Conservation (phyloP, 1,140 invertebrate genomes). For the Bilobella aurantiaca region DNA sequence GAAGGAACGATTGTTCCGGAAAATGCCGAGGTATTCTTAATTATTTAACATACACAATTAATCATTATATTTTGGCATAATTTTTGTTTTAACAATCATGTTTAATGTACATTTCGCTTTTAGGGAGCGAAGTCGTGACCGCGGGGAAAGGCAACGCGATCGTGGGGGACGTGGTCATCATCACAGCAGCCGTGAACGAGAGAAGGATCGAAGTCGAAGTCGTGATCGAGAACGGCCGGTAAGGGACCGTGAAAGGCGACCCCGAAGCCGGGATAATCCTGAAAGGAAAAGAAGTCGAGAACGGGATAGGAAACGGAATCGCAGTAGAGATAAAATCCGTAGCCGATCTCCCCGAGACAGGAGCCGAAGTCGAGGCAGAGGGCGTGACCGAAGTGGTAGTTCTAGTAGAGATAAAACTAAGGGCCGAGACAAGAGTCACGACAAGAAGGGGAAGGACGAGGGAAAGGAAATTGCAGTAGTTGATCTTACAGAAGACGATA, state of each 20-base stretch:
- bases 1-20: too few species aligned
- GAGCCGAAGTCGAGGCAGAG: neutral
- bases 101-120: too few species aligned
- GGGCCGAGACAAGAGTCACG: neutral
- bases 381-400: neutral
- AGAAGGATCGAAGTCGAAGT: slow-evolving; percentile 9
- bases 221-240: slow-evolving; percentile 1
- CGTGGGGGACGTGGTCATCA: neutral
- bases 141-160: too few species aligned
- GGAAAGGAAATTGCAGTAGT: neutral
- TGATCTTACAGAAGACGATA: slow-evolving; percentile 51
- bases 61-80: too few species aligned
- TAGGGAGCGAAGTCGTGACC: too few species aligned
- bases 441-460: neutral
- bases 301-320: neutral
- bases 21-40: too few species aligned
- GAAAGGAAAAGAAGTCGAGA: slow-evolving; percentile 7
- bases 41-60: too few species aligned
- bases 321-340: neutral
- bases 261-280: neutral
- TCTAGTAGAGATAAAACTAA: neutral
- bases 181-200: neutral
- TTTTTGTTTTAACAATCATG: too few species aligned
- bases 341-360: neutral
- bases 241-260: neutral